Conservation (phyloP, 2,113 vertebrate genomes). For the Eulemur macaco region DNA sequence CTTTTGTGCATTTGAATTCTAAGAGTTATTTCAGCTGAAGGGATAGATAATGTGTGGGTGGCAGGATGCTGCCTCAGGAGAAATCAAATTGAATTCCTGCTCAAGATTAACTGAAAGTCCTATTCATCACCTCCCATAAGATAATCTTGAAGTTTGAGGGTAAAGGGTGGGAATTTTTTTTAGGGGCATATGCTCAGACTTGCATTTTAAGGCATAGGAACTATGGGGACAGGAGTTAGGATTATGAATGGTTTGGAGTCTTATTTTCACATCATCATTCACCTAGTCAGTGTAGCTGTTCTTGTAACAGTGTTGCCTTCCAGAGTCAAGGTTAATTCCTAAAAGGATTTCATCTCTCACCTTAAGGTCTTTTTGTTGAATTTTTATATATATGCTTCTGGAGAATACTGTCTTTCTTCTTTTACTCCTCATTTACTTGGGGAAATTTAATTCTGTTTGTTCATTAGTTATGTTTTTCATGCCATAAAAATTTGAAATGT, state of each 20-base stretch:
- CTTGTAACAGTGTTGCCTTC: not conserved
- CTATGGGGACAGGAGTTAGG: not conserved
- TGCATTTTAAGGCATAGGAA: not conserved
- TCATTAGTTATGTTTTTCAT: not conserved
- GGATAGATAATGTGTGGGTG: not conserved
- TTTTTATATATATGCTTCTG: not conserved
- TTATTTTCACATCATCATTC: not conserved
- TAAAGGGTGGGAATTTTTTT: not conserved
- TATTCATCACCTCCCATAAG: not conserved
- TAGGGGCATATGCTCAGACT: not conserved
- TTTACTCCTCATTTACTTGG: not conserved
- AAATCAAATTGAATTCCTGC: slow-evolving; percentile 13
- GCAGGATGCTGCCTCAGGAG: slow-evolving; percentile 23
- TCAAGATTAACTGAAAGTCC: not conserved
- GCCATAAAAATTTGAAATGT: not conserved
- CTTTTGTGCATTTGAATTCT: slow-evolving; percentile 41
- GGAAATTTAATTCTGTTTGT: not conserved
- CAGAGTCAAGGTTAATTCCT: not conserved
- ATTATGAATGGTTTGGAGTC: not conserved
- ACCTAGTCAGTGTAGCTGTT: not conserved
- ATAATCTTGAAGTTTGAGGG: not conserved
- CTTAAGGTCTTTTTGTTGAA: not conserved
- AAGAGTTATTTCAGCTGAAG: slow-evolving; percentile 2
- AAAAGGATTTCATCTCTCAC: not conserved
- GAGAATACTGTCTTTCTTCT: not conserved